Percentiles rank a stretch among this genome's conserved stretches.
Conservation (phyloP, 2,888 invertebrate species). For the Ditula angustiorana region DNA sequence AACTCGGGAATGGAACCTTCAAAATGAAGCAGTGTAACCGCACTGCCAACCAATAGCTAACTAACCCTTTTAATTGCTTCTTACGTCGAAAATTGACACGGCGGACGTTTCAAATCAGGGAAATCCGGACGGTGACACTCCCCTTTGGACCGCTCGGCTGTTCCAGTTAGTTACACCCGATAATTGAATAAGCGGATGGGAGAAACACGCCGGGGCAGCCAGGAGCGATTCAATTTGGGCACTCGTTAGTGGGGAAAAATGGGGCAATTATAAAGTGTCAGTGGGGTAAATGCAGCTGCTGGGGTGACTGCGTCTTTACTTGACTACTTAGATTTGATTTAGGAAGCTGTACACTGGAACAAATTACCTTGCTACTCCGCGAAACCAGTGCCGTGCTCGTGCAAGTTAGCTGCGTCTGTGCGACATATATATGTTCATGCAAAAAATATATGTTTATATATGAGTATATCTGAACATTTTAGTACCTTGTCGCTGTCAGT, state of each 20-base stretch:
- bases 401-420: too few species aligned
- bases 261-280: conserved; percentile 6
- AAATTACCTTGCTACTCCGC: too few species aligned
- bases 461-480: too few species aligned
- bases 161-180: conserved; percentile 56
- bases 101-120: background rate
- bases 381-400: too few species aligned
- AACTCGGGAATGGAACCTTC: too few species aligned
- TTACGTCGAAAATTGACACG: background rate
- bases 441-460: too few species aligned
- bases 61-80: background rate
- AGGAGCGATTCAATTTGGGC: conserved; percentile 15
- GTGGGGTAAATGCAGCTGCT: background rate
- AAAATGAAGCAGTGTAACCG: too few species aligned
- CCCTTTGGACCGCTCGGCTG: conserved; percentile 49
- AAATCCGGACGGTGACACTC: background rate
- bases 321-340: too few species aligned
- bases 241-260: conserved; percentile 19
- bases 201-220: conserved; percentile 7
- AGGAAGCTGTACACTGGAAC: too few species aligned
- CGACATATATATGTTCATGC: too few species aligned
- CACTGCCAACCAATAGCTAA: background rate
- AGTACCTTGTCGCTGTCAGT: too few species aligned
- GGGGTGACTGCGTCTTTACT: too few species aligned
- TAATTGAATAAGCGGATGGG: conserved; percentile 57